These are phyloP conservation scores for Agapornis roseicollis DNA, from an alignment of 2,113 vertebrate species.

Conservation along the genomic window DNA sequence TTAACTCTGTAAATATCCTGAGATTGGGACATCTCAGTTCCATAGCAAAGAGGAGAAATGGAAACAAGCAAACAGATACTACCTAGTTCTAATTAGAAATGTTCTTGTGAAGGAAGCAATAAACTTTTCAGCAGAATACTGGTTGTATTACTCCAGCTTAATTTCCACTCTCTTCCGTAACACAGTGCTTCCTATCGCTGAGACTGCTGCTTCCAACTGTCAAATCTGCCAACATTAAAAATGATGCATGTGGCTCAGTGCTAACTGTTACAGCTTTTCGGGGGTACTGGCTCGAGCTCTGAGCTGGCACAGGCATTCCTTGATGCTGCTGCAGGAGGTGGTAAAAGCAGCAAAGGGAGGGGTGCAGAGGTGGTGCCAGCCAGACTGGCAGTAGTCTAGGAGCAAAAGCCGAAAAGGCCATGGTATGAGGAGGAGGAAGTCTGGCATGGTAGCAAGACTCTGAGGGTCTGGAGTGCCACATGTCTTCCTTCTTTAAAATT, in stretches of 20 bases:
- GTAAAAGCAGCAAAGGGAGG: background rate
- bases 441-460: background rate
- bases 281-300: background rate
- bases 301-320: background rate
- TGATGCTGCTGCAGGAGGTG: background rate
- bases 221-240: background rate
- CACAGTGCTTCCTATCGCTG: background rate
- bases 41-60: background rate
- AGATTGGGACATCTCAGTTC: background rate
- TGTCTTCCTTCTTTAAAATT: background rate
- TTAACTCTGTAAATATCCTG: background rate
- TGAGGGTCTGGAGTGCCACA: background rate
- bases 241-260: background rate
- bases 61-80: background rate
- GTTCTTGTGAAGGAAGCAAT: background rate
- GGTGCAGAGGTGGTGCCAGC: background rate
- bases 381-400: background rate
- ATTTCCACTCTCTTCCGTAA: background rate
- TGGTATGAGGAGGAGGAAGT: background rate
- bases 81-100: background rate
- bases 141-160: background rate
- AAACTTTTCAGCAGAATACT: background rate
- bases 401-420: background rate
- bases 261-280: rapidly evolving
- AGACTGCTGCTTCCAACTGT: background rate